Evolutionary conservation across 1,140 invertebrate species (phyloP), one percentile per base, ranked within the genome.

Genomic region (Himalopsyche phryganea): DNA sequence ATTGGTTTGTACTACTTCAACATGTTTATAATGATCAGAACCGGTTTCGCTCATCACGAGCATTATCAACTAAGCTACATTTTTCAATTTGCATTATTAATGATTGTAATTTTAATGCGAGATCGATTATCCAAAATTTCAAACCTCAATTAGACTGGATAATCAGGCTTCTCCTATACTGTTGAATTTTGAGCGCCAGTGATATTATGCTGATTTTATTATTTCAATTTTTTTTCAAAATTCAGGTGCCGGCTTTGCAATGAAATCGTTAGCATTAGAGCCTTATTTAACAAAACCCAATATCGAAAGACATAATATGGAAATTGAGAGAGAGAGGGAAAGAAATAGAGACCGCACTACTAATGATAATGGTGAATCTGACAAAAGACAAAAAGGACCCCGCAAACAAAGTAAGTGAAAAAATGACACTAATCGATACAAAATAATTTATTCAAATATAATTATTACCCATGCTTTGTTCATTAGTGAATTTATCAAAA

Each of bases 221-320:
- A n/a, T n/a, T n/a, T 28, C 23, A 28, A 5, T 28, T 28, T 3
- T 28, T 28, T 28, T 3, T 28, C 9, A 28, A 28, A 28, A 33
- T 55, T 23, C 20, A 47, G 19, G 14, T 17, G 15, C 41, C 14
- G 63, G 63, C 54, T 61, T 46, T 51, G 63, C 58, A 41, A 32
- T 65, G 20, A 65, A 65, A 48, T 58, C 58, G 3, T 41, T 77
- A 6, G 76, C 71, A 20, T 53, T 78, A 65, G 81, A 82, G 61
- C 79, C 80, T 10, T 72, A 79, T 10, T 65, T 77, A 18, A 78
- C 76, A 1, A 79, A 79, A 58, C 78, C 77, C 0, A 79, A 77
- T 60, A 67, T 78, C 18, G 76, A 80, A 55, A 77, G 76, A 45
- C 78, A 79, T 62, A 79, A 78, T 62, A 72, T 77, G 50, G 68